Conservation (phyloP, 2,797 vertebrate genomes). For the Mycteria americana region DNA sequence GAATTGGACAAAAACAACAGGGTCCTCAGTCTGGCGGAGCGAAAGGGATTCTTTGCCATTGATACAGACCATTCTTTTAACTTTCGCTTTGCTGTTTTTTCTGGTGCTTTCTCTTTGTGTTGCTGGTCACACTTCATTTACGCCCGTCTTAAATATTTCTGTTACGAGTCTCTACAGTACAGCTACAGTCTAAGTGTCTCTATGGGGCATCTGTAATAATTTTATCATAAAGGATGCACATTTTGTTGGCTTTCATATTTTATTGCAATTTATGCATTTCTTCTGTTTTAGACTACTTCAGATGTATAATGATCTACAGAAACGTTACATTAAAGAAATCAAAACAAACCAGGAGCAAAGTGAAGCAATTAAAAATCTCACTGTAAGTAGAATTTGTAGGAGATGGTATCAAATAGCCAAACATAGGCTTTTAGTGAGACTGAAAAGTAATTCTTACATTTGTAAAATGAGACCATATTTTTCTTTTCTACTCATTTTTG, state of each 20-base stretch:
- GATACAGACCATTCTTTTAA: background rate
- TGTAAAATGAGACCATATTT: background rate
- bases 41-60: background rate
- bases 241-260: background rate
- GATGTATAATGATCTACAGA: constrained; percentile 61
- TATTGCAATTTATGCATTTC: background rate
- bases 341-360: constrained; percentile 64
- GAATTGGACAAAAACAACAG: background rate
- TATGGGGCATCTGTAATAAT: background rate
- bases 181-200: background rate
- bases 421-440: background rate
- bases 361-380: constrained; percentile 63
- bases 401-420: background rate
- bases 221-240: background rate
- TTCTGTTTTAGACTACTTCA: constrained; percentile 60
- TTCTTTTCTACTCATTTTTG: background rate
- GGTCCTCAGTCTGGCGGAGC: background rate
- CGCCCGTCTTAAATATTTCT: background rate
- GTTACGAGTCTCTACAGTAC: background rate
- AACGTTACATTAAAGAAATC: constrained; percentile 56
- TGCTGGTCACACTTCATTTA: background rate
- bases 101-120: background rate
- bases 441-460: background rate
- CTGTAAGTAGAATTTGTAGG: constrained; percentile 59
- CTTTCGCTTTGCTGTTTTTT: background rate